Conservation (phyloP, 2,113 vertebrate genomes). For the Myotis brandtii region DNA sequence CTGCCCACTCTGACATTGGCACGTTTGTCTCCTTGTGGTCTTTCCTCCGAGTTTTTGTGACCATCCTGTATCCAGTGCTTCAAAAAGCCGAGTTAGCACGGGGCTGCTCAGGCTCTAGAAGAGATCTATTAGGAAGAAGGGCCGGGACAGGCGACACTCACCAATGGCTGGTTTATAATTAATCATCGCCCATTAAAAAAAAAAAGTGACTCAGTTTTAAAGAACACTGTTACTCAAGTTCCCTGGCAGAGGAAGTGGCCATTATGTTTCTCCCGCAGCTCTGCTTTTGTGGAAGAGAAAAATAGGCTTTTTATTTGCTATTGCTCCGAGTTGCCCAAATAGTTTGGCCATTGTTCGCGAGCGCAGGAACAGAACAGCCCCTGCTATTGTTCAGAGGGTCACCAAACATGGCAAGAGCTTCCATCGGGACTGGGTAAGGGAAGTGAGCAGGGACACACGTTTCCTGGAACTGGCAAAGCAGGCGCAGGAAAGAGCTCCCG, state of each 20-base stretch:
- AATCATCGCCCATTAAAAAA: slow-evolving; percentile 47
- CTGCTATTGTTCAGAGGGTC: neutral
- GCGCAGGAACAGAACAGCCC: neutral
- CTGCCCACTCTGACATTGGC: neutral
- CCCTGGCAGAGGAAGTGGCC: slow-evolving; percentile 38
- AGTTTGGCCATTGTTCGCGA: neutral
- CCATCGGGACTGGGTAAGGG: neutral
- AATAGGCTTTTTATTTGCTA: slow-evolving; percentile 18
- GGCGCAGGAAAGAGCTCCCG: neutral
- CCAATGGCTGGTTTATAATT: slow-evolving; percentile 65
- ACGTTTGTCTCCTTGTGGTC: neutral
- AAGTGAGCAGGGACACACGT: neutral
- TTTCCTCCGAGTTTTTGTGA: too few species aligned
- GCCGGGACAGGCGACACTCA: neutral
- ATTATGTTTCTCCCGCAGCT: neutral
- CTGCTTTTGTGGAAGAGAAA: slow-evolving; percentile 56
- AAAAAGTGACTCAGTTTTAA: slow-evolving; percentile 45
- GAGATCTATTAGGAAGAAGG: neutral
- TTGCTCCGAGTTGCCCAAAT: slow-evolving; percentile 27
- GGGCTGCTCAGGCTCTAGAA: neutral
- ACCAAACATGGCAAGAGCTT: neutral
- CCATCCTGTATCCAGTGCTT: neutral
- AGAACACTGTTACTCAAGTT: slow-evolving; percentile 52
- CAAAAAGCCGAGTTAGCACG: neutral
- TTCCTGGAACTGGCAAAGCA: neutral